These are phyloP conservation scores for Eonycteris spelaea DNA, from an alignment of 2,113 vertebrate genomes.

Conservation along the genomic window DNA sequence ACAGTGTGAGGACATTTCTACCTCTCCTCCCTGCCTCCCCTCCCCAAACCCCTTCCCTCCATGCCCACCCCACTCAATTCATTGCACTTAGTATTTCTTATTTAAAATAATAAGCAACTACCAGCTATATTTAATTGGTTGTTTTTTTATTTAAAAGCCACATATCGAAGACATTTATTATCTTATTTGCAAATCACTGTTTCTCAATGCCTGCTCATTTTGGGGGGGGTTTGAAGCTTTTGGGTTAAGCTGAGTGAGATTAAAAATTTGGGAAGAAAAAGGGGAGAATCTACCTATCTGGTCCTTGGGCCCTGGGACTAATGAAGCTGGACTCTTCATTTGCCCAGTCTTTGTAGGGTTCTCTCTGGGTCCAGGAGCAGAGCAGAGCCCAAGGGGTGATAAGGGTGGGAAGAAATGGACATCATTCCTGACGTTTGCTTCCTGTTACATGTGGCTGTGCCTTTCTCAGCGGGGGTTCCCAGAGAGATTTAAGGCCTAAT, in stretches of 20 bases:
- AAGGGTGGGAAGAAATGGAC: neutral
- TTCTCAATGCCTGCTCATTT: neutral
- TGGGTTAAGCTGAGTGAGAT: neutral
- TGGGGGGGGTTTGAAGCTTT: neutral
- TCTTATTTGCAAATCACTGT: neutral
- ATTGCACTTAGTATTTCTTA: neutral
- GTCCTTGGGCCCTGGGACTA: neutral
- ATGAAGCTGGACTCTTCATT: neutral
- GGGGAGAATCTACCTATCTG: fast-evolving
- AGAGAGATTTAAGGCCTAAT: neutral
- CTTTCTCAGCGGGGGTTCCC: neutral
- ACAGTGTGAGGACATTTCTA: neutral
- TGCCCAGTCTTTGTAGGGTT: neutral
- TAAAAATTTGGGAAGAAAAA: neutral
- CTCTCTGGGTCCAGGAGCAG: neutral
- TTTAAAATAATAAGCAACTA: neutral
- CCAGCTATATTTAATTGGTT: neutral
- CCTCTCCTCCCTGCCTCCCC: neutral
- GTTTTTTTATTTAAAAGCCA: slow-evolving; percentile 12
- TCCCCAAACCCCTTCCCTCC: neutral
- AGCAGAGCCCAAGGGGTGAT: neutral
- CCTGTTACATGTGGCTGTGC: neutral
- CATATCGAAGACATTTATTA: neutral
- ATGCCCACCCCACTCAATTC: neutral
- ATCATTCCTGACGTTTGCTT: neutral